Conservation (phyloP, 2,113 vertebrate genomes). For the Corythaeola cristata region DNA sequence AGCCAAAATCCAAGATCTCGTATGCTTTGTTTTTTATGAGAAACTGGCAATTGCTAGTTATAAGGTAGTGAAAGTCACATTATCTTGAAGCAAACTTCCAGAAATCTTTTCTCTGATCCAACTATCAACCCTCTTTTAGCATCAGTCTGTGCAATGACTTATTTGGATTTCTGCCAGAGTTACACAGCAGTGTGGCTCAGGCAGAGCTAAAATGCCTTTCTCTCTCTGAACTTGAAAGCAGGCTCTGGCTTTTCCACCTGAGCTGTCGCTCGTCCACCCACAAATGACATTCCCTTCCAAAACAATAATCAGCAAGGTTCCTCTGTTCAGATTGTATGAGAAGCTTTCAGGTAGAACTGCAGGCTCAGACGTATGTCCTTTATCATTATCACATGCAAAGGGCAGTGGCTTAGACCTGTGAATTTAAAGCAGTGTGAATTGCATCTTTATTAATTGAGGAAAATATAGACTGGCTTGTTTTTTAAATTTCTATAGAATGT, state of each 20-base stretch:
- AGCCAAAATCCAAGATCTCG: neutral
- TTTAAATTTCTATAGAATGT: neutral
- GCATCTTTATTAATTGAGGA: neutral
- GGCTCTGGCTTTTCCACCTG: neutral
- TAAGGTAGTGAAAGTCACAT: neutral
- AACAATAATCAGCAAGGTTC: neutral
- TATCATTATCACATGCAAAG: neutral
- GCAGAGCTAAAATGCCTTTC: neutral
- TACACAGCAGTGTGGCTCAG: neutral
- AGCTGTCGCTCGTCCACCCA: fast-evolving
- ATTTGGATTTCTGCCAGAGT: neutral
- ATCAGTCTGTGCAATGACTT: neutral
- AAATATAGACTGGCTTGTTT: neutral
- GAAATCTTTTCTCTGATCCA: neutral
- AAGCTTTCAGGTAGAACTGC: neutral
- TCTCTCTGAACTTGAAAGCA: neutral
- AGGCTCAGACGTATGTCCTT: neutral
- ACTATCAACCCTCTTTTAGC: neutral
- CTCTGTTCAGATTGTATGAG: fast-evolving
- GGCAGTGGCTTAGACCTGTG: neutral
- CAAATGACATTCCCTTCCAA: neutral
- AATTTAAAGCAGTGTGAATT: neutral
- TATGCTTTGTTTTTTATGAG: neutral
- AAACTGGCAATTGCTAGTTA: neutral
- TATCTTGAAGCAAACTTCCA: neutral